Percentiles rank a stretch among this genome's conserved stretches.
Evolutionary conservation across 2,113 vertebrate genomes (phyloP).

Genomic region (Cochlearius cochlearius): DNA sequence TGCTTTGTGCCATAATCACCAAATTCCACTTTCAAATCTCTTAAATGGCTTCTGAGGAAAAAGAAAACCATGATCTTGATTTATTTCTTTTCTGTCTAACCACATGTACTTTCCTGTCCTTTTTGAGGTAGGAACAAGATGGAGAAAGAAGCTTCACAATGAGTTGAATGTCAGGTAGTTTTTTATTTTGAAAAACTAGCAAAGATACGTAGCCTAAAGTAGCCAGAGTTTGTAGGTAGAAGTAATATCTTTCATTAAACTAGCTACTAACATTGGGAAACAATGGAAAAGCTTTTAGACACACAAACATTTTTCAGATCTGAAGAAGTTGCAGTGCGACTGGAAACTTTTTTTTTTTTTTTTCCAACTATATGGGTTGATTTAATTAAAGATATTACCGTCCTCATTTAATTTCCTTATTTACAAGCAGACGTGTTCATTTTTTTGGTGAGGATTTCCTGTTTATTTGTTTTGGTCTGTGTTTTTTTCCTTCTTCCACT

Average conservation of each 20-base stretch:
- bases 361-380: background rate
- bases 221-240: background rate
- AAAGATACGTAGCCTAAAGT: background rate
- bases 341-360: background rate
- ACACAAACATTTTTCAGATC: background rate
- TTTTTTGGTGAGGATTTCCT: background rate
- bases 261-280: background rate
- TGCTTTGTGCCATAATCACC: background rate
- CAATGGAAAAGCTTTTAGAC: background rate
- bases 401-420: background rate
- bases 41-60: background rate
- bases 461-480: background rate
- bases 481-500: background rate
- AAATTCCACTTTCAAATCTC: background rate
- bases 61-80: background rate
- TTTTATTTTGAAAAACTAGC: background rate
- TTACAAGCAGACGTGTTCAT: background rate
- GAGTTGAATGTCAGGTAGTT: background rate
- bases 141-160: background rate
- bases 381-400: background rate
- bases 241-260: background rate
- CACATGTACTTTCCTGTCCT: background rate
- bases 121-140: background rate
- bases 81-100: background rate
- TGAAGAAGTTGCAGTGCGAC: background rate